Evolutionary conservation across 2,888 invertebrate species (phyloP).

Genomic region (Euproctis similis): DNA sequence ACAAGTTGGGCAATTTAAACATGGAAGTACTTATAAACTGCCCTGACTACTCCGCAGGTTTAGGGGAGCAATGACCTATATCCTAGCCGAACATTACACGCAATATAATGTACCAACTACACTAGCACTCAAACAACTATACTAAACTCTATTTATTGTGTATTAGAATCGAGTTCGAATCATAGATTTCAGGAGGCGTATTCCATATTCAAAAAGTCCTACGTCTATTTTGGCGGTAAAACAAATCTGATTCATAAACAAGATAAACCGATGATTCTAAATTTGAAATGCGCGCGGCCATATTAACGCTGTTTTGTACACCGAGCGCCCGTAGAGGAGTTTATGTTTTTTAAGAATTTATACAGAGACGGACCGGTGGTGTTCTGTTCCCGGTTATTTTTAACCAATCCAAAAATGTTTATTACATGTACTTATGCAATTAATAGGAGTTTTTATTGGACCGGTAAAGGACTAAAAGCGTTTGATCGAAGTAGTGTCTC

Average conservation of each 20-base stretch:
- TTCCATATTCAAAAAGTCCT: slow-evolving; percentile 42
- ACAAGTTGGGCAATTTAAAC: slow-evolving; percentile 71
- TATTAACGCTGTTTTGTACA: too few relatives aligned
- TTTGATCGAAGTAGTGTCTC: slow-evolving; percentile 48
- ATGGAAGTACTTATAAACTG: slow-evolving; percentile 68
- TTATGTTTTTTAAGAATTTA: slow-evolving; percentile 75
- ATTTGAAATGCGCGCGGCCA: too few relatives aligned
- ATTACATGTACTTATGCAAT: slow-evolving; percentile 71
- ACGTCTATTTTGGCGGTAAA: slow-evolving; percentile 45
- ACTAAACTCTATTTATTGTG: slow-evolving; percentile 66
- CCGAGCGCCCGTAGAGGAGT: too few relatives aligned
- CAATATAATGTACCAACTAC: slow-evolving; percentile 51
- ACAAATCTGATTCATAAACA: slow-evolving; percentile 59
- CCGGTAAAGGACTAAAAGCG: slow-evolving; percentile 66
- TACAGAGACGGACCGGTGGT: slow-evolving; percentile 51
- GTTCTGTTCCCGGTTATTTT: slow-evolving; percentile 61
- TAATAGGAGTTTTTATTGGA: slow-evolving; percentile 72
- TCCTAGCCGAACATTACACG: slow-evolving; percentile 56
- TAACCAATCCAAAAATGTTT: slow-evolving; percentile 71
- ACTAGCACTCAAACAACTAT: slow-evolving; percentile 38
- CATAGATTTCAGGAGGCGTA: slow-evolving; percentile 44
- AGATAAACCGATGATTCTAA: slow-evolving; percentile 31
- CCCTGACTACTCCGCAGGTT: slow-evolving; percentile 70
- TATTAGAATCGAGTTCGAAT: slow-evolving; percentile 66
- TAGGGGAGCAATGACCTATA: slow-evolving; percentile 76